Conservation (phyloP, 2,113 vertebrate genomes). For the Aspiorhynchus laticeps region DNA sequence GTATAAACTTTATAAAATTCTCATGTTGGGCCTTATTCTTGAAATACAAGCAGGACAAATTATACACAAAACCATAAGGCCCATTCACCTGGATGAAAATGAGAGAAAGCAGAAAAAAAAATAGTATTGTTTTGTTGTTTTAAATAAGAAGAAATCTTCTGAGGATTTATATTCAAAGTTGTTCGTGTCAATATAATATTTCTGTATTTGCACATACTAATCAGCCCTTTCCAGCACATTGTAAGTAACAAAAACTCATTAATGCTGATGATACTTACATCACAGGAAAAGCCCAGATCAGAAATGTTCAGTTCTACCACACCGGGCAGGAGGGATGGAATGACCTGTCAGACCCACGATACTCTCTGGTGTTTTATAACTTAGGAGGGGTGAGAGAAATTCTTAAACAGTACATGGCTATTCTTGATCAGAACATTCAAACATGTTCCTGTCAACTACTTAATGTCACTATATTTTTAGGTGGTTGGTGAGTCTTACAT, state of each 20-base stretch:
- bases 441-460: background rate
- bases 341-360: slow-evolving; percentile 78
- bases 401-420: background rate
- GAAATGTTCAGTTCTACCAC: slow-evolving; percentile 85
- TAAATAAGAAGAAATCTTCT: background rate
- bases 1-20: slow-evolving; percentile 58
- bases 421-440: background rate
- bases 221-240: background rate
- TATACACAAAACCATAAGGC: background rate
- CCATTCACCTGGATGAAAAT: background rate
- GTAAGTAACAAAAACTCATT: too few relatives aligned
- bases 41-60: background rate
- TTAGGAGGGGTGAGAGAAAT: slow-evolving; percentile 77
- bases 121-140: background rate
- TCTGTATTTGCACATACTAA: background rate
- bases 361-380: slow-evolving; percentile 82
- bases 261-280: background rate
- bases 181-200: background rate
- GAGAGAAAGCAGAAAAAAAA: background rate
- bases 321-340: slow-evolving; percentile 84
- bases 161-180: background rate
- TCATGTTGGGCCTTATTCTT: background rate
- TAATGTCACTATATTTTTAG: slow-evolving; percentile 56
- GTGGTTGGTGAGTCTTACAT: slow-evolving; percentile 74
- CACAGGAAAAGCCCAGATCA: slow-evolving; percentile 84